These are phyloP conservation scores for Lota lota DNA, from an alignment of 2,113 vertebrate genomes.

Conservation along the genomic window DNA sequence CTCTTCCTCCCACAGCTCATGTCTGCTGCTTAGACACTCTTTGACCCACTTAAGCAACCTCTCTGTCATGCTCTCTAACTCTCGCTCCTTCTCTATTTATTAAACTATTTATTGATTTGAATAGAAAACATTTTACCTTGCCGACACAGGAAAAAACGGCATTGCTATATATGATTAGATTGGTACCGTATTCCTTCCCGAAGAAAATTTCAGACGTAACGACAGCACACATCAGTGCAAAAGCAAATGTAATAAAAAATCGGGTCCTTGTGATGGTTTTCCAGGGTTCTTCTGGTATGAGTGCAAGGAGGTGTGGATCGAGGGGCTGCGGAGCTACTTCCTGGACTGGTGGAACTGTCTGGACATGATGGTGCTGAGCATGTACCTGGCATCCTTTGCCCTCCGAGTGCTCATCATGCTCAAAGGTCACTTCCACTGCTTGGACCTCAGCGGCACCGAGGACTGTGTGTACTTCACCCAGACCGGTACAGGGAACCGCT, in stretches of 20 bases:
- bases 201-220: not conserved
- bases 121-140: no score
- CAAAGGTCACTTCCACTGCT: constrained; percentile 77
- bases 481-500: constrained; percentile 60
- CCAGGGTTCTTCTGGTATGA: constrained; percentile 90
- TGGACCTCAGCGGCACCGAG: constrained; percentile 17
- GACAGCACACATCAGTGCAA: no score
- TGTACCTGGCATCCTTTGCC: constrained; percentile 84
- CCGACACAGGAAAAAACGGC: no score
- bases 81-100: not conserved
- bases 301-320: constrained; percentile 91
- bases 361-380: constrained; percentile 86
- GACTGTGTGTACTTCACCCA: constrained; percentile 83
- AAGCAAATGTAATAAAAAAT: not conserved
- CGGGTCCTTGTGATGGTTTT: not conserved
- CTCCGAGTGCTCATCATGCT: constrained; percentile 79
- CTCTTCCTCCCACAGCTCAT: no score
- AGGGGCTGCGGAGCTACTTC: constrained; percentile 83
- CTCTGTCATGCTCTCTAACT: no score
- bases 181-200: no score
- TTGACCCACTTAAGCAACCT: no score
- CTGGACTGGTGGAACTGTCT: constrained; percentile 90
- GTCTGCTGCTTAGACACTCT: no score
- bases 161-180: no score
- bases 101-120: not conserved